Evolutionary conservation across 37 sponge, comb jelly and placozoan species (phyloP).

Genomic region (Beroe ovata): DNA sequence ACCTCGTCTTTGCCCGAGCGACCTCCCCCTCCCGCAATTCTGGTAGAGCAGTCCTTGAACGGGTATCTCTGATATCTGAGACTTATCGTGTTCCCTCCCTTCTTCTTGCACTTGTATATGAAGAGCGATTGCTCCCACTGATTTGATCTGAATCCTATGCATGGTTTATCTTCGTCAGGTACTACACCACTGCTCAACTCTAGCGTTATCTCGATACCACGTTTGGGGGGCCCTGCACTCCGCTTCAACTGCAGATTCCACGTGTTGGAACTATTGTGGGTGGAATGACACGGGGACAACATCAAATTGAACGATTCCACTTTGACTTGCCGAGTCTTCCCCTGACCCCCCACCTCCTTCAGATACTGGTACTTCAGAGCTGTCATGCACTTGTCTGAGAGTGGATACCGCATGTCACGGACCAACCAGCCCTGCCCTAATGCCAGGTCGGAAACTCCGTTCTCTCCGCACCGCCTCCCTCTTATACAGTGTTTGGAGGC

Average conservation of each 20-base stretch:
- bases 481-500: not conserved
- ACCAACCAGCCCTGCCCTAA: not conserved
- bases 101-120: not conserved
- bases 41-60: not conserved
- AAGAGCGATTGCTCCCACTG: not conserved
- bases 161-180: not conserved
- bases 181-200: not conserved
- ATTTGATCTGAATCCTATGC: not conserved
- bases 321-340: not conserved
- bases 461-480: not conserved
- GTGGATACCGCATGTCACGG: not conserved
- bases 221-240: not conserved
- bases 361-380: not conserved
- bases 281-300: not conserved
- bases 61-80: not conserved
- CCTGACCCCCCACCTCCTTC: not conserved
- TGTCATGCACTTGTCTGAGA: not conserved
- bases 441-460: not conserved
- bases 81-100: not conserved
- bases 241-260: not conserved
- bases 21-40: not conserved
- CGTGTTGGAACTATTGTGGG: not conserved
- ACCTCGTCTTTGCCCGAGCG: not conserved
- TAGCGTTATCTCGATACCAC: not conserved
- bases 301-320: not conserved